These are phyloP conservation scores for Calameuta pallipes DNA, from an alignment of 2,888 invertebrate genomes.

Conservation along the genomic window DNA sequence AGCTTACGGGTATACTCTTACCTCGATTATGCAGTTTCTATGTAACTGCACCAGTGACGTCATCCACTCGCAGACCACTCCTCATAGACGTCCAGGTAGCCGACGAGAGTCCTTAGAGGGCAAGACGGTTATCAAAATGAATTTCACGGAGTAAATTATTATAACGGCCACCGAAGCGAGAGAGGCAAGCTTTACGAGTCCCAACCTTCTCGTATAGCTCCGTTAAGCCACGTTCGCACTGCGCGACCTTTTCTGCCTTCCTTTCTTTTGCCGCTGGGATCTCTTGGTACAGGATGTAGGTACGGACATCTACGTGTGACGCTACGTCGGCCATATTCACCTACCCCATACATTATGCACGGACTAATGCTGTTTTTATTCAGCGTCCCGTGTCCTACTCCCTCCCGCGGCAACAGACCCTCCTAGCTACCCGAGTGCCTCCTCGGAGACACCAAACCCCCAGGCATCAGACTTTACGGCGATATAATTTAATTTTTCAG, in stretches of 20 bases:
- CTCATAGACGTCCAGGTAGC: background rate
- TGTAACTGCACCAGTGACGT: background rate
- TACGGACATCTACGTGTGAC: slow-evolving; percentile 4
- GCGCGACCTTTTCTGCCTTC: background rate
- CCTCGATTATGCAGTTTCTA: background rate
- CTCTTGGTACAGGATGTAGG: background rate
- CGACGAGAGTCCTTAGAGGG: background rate
- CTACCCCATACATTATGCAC: slow-evolving; percentile 60
- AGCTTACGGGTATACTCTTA: background rate
- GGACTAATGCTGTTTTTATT: slow-evolving; percentile 65
- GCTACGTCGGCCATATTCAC: slow-evolving; percentile 11
- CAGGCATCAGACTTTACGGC: slow-evolving; percentile 59
- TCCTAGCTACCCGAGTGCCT: slow-evolving; percentile 31
- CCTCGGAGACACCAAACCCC: slow-evolving; percentile 56
- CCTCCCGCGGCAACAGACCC: slow-evolving; percentile 19
- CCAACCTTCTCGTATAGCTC: slow-evolving; percentile 57
- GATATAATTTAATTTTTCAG: slow-evolving; percentile 66
- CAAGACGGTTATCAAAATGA: slow-evolving; percentile 28
- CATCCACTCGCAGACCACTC: background rate
- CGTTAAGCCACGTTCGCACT: slow-evolving; percentile 28
- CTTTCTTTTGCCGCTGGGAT: background rate
- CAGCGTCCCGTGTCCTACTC: slow-evolving; percentile 37
- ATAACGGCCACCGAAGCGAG: slow-evolving; percentile 45
- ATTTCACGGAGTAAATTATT: slow-evolving; percentile 60
- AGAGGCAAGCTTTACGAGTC: slow-evolving; percentile 54